These are phyloP conservation scores for Cairina moschata DNA, from an alignment of 2,113 vertebrate species.

Conservation along the genomic window DNA sequence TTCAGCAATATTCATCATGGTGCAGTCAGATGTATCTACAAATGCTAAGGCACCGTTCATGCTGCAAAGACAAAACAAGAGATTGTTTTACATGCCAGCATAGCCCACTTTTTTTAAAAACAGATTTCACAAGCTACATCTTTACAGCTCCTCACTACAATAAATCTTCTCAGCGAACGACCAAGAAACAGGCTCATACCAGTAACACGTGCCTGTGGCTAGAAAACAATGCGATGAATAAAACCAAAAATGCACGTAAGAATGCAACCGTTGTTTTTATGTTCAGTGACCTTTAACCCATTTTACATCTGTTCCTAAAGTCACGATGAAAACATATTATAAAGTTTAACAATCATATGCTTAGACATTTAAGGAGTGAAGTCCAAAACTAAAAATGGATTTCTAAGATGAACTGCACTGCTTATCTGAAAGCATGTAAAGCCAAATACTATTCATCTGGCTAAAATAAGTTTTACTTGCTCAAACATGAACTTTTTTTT, in stretches of 20 bases:
- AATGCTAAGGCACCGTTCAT: conserved; percentile 98
- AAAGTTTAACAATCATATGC: background rate
- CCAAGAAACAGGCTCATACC: background rate
- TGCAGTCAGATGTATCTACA: conserved; percentile 97
- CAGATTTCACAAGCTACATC: background rate
- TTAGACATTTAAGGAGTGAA: background rate
- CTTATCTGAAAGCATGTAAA: background rate
- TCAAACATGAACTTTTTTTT: background rate
- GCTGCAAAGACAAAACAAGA: conserved; percentile 69
- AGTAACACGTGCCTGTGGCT: background rate
- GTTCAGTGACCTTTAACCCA: background rate
- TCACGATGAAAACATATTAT: background rate
- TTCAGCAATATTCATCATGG: conserved; percentile 98
- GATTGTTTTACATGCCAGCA: background rate
- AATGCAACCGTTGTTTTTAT: background rate
- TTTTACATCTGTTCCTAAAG: background rate
- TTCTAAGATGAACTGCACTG: background rate
- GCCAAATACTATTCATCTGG: background rate
- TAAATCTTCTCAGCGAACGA: background rate
- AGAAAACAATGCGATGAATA: rapidly evolving
- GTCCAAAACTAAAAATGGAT: background rate
- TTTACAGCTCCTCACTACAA: background rate
- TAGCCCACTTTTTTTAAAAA: background rate
- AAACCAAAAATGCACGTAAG: background rate
- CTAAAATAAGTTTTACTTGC: background rate